These are phyloP conservation scores for Salarias fasciatus DNA, from an alignment of 2,797 vertebrate species.

Conservation along the genomic window DNA sequence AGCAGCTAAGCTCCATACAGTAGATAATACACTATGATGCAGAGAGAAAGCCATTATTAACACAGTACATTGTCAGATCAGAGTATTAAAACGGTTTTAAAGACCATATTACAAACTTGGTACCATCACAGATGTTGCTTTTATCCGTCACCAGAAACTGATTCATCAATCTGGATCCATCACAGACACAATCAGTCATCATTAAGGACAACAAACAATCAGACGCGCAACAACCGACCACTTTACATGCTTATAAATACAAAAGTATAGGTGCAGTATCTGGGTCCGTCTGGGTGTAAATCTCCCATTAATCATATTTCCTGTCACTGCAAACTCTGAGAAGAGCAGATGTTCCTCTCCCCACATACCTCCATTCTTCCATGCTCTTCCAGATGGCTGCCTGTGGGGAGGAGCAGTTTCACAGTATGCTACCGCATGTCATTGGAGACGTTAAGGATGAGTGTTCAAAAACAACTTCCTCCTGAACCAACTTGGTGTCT, in stretches of 20 bases:
- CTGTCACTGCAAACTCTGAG: constrained; percentile 48
- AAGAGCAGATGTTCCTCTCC: constrained; percentile 74
- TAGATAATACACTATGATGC: constrained; percentile 10
- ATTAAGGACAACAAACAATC: constrained; percentile 29
- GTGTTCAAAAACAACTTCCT: constrained; percentile 32
- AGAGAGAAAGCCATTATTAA: constrained; percentile 37
- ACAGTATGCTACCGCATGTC: constrained; percentile 48
- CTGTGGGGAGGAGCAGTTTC: constrained; percentile 55
- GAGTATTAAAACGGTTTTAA: neutral
- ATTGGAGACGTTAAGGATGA: constrained; percentile 31
- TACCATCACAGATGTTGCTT: constrained; percentile 18
- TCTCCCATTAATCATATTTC: constrained; percentile 58
- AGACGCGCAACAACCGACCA: constrained; percentile 30
- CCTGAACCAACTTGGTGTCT: constrained; percentile 24
- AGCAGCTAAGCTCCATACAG: constrained; percentile 27
- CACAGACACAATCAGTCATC: constrained; percentile 18
- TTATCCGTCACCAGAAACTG: constrained; percentile 13
- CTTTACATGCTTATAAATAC: constrained; percentile 45
- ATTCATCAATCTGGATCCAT: constrained; percentile 38
- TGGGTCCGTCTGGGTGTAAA: constrained; percentile 38
- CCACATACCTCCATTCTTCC: constrained; percentile 61
- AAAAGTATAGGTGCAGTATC: constrained; percentile 48
- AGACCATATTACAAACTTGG: constrained; percentile 3
- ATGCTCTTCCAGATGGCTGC: constrained; percentile 70
- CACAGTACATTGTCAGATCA: neutral